Conservation (phyloP, 2,797 vertebrate species). For the Chelidonichthys spinosus region DNA sequence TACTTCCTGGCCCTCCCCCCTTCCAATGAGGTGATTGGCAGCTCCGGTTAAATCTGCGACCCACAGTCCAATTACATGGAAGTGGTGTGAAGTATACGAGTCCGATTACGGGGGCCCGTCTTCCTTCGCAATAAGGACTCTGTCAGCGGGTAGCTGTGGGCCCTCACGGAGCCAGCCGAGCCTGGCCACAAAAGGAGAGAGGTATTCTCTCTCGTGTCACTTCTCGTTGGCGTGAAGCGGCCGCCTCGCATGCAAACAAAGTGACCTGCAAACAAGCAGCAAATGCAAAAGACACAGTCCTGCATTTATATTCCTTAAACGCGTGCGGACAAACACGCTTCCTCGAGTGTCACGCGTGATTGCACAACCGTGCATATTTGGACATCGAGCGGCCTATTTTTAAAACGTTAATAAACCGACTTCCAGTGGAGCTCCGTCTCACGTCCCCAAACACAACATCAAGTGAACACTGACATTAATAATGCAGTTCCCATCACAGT, state of each 20-base stretch:
- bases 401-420: constrained; percentile 59
- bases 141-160: constrained; percentile 56
- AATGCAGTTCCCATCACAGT: constrained; percentile 72
- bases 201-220: constrained; percentile 75
- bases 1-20: constrained; percentile 40
- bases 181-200: constrained; percentile 56
- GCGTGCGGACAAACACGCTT: constrained; percentile 10
- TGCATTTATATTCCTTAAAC: constrained; percentile 50
- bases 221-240: constrained; percentile 72
- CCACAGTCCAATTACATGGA: constrained; percentile 72
- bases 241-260: constrained; percentile 36
- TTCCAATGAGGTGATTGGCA: constrained; percentile 56
- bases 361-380: constrained; percentile 38
- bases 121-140: constrained; percentile 72
- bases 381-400: constrained; percentile 55
- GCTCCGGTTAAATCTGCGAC: constrained; percentile 55
- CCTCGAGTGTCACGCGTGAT: constrained; percentile 14
- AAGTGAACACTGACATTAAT: constrained; percentile 63
- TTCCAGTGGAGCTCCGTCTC: constrained; percentile 41
- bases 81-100: constrained; percentile 62
- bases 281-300: constrained; percentile 41
- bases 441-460: constrained; percentile 59
- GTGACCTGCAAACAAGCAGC: constrained; percentile 52
- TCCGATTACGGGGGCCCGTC: constrained; percentile 71
- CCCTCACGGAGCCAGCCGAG: constrained; percentile 63